phyloP scores from a whole-genome alignment of 2,888 invertebrate genomes.

The Campaea margaritaria region DNA sequence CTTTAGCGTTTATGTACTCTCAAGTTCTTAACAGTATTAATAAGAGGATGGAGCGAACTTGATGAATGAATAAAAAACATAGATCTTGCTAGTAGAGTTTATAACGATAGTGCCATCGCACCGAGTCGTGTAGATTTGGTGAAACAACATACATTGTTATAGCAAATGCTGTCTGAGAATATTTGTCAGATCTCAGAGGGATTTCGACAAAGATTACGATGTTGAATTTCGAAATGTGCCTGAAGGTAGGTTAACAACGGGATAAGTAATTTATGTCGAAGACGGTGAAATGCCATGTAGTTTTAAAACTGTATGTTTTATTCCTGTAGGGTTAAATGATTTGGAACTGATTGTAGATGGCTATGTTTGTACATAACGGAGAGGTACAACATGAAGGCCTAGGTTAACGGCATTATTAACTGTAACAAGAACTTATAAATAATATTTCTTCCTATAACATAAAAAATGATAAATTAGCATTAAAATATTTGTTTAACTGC shows the following conservation, averaged over 20 bases:
- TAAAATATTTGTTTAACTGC: constrained; percentile 4
- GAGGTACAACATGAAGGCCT: constrained; percentile 14
- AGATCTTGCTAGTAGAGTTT: constrained; percentile 8
- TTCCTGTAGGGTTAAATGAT: constrained; percentile 14
- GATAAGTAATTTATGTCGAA: constrained; percentile 3
- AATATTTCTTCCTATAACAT: constrained; percentile 11
- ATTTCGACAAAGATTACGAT: background rate
- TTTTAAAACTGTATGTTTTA: constrained; percentile 10
- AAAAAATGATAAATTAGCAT: constrained; percentile 1
- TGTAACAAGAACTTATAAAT: constrained; percentile 6
- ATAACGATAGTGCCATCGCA: constrained; percentile 19
- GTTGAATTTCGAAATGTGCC: constrained; percentile 26
- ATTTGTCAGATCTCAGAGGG: constrained; percentile 33
- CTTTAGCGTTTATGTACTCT: background rate
- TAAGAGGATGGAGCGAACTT: background rate
- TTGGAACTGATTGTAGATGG: constrained; percentile 17
- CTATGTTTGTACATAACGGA: constrained; percentile 5
- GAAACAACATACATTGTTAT: background rate
- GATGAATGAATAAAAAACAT: constrained; percentile 3
- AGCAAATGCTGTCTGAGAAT: constrained; percentile 25
- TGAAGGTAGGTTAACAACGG: constrained; percentile 18
- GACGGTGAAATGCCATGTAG: constrained; percentile 23
- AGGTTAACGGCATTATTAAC: constrained; percentile 14
- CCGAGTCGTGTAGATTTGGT: constrained; percentile 11
- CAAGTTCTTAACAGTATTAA: constrained; percentile 16